These are phyloP conservation scores for Harpagifer antarcticus DNA, from an alignment of 2,797 vertebrate species.

Conservation along the genomic window DNA sequence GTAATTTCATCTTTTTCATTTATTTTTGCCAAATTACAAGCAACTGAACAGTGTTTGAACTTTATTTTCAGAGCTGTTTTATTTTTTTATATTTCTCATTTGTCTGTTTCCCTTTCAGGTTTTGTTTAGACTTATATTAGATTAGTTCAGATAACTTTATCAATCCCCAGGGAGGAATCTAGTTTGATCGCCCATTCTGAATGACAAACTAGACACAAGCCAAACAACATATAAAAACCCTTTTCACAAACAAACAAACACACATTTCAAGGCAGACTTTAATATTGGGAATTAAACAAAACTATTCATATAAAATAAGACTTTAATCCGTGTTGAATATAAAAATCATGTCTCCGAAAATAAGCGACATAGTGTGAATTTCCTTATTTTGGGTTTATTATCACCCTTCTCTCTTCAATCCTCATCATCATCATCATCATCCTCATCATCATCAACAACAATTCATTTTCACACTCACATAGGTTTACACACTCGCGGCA, in stretches of 20 bases:
- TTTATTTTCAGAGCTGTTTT: neutral
- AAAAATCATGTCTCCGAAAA: neutral
- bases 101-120: neutral
- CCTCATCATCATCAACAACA: neutral
- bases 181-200: neutral
- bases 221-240: neutral
- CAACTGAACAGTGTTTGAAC: neutral
- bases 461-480: slow-evolving; percentile 31
- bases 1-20: neutral
- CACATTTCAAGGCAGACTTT: neutral
- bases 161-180: neutral
- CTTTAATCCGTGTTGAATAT: neutral
- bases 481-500: slow-evolving; percentile 28
- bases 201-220: neutral
- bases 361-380: neutral
- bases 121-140: neutral
- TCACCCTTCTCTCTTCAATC: neutral
- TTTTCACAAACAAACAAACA: neutral
- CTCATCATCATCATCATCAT: slow-evolving; percentile 12
- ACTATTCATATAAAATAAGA: neutral
- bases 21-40: neutral
- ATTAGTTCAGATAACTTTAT: neutral
- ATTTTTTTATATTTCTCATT: neutral
- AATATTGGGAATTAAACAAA: neutral
- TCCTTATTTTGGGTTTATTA: neutral